Percentiles rank a stretch among this genome's conserved stretches.
phyloP scores from a whole-genome alignment of 1,140 invertebrate genomes.

The Lordiphosa clarofinis region DNA sequence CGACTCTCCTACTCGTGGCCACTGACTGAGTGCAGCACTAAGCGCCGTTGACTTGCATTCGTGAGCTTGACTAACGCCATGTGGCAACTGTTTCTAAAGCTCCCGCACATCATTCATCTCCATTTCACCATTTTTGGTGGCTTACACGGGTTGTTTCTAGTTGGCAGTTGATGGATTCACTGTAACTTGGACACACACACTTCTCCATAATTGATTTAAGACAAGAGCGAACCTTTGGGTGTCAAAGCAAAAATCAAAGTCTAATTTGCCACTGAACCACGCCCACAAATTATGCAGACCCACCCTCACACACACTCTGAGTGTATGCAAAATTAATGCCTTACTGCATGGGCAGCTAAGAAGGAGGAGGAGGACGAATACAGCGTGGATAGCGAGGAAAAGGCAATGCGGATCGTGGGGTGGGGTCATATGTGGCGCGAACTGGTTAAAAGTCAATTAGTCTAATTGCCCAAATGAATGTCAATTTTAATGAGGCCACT shows the following conservation, averaged over 20 bases:
- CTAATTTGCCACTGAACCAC: constrained; percentile 1
- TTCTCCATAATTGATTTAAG: no score
- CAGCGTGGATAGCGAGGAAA: background rate
- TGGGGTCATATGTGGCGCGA: constrained; percentile 42
- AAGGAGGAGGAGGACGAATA: no score
- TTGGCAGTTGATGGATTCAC: no score
- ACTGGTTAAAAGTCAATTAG: constrained; percentile 74
- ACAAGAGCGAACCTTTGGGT: no score
- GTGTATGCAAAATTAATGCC: constrained; percentile 35
- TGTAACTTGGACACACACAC: no score
- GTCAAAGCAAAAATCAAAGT: background rate
- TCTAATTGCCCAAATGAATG: constrained; percentile 70
- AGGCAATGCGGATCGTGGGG: background rate
- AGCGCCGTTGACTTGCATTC: constrained; percentile 54
- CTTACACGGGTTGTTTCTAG: no score
- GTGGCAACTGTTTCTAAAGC: constrained; percentile 59
- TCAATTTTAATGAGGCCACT: constrained; percentile 70
- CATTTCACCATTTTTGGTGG: constrained; percentile 22
- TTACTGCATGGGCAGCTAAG: constrained; percentile 8
- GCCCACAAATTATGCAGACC: constrained; percentile 10
- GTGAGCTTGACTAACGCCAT: constrained; percentile 52
- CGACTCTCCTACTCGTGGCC: constrained; percentile 18
- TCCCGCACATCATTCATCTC: constrained; percentile 56
- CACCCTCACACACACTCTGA: background rate
- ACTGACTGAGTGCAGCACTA: constrained; percentile 44